Evolutionary conservation across 2,888 invertebrate species (phyloP), one percentile per base, ranked within the genome.

Genomic region (Lithophane socia): DNA sequence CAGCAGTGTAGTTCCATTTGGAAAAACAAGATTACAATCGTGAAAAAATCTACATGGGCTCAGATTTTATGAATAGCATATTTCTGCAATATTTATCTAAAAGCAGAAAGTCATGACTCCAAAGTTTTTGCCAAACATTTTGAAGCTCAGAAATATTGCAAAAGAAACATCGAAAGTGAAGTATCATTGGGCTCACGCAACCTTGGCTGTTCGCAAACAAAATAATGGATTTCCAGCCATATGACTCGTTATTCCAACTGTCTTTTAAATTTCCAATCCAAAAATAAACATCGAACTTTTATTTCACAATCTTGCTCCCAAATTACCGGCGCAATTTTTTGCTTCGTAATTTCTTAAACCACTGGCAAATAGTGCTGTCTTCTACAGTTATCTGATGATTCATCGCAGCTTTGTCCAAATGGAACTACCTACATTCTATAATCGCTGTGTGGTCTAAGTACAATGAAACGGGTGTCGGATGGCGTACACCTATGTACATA

Each of bases 391-490:
- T 80, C 77, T 77, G 77, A 75, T 80, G 86, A 87, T 75, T 82
- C 82, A 87, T 68, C 21, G 69, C 77, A 79, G 73, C 86, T 87
- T 87, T 86, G 87, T 85, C 85, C 73, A 88, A 87, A 88, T 80
- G 77, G 85, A 78, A 83, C 80, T 77, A 75, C 75, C 72, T 82
- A 77, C 80, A 79, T 78, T 82, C 79, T 88, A 83, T 86, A 88
- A 88, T 86, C 80, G 86, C 71, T 88, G 88, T 88, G 88, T 88
- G 88, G 88, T 87, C 86, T 88, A 68, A 79, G 76, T 80, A 88
- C 87, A 88, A 88, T 88, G 86, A 67, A 77, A 75, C 87, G 74
- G 87, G 87, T 88, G 87, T 88, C 89, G 74, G 75, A 64, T 88
- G 49, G 69, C 87, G 52, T 21, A 77, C 79, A 87, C 73, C 78